Evolutionary conservation across 2,797 vertebrate genomes (phyloP).

Genomic region (Acrocephalus scirpaceus): DNA sequence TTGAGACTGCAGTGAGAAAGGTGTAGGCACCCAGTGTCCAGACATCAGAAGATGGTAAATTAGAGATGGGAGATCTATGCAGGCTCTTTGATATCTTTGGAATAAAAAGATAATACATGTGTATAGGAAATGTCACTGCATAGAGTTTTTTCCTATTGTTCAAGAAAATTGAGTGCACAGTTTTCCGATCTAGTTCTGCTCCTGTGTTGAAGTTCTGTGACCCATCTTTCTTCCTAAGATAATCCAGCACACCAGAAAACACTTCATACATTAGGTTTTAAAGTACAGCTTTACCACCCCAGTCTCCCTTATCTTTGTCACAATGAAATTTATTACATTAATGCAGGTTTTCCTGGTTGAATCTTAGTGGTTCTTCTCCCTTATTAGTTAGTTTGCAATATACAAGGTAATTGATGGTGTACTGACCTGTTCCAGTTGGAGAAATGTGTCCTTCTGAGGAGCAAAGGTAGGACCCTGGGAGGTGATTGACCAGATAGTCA

Average conservation of each 20-base stretch:
- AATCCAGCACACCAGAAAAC: background rate
- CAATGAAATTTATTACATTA: background rate
- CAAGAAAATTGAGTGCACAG: background rate
- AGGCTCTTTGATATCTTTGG: background rate
- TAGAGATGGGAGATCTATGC: background rate
- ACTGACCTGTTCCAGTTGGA: background rate
- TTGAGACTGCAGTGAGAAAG: background rate
- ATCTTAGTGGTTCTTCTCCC: background rate
- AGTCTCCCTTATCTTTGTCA: background rate
- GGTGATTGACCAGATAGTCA: background rate
- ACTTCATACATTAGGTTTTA: background rate
- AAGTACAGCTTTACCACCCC: background rate
- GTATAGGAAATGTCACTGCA: background rate
- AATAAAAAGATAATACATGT: background rate
- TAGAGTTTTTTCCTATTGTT: background rate
- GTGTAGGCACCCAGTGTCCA: background rate
- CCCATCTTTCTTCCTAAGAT: background rate
- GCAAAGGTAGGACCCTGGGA: background rate
- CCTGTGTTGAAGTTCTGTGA: background rate
- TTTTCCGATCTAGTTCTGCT: background rate
- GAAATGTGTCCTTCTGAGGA: background rate
- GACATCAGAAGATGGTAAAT: background rate
- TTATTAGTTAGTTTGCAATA: background rate
- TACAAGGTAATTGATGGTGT: background rate
- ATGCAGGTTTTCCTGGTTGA: background rate